Evolutionary conservation across 2,888 invertebrate species (phyloP), one percentile per base, ranked within the genome.

Genomic region (Clepsis dumicolana): DNA sequence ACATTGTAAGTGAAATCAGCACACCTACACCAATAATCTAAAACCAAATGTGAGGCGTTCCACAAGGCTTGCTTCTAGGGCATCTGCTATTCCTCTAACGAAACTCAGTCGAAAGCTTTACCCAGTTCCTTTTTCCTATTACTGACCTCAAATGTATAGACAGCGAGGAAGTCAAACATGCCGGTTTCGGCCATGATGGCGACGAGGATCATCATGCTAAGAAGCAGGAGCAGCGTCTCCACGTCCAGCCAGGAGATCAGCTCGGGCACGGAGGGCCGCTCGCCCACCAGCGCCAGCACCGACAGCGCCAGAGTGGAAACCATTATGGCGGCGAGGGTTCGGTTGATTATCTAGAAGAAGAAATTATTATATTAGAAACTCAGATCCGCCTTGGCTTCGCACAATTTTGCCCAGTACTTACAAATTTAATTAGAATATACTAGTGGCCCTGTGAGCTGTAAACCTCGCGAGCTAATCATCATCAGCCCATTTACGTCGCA

Each of bases 141-240:
- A 52, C 84, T 85, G 83, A 97, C 97, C 91, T 96, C 95, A 79
- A 96, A 97, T 14, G 97, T 96, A 71, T 95, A 91, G 0, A 97
- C 96, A 4, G 98, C 97, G 53, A 97, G 87, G 82, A 96, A 98
- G 86, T 98, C 98, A 77, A 98, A 98, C 79, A 98, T 94, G 2
- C 98, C 98, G 0, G 98, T 98, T 82, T 98, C 98, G 0, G 97
- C 96, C 72, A 98, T 94, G 69, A 98, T 96, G 1, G 97, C 96
- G 0, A 98, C 97, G 18, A 98, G 89, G 0, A 97, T 94, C 98
- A 98, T 98, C 98, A 98, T 98, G 41, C 97, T 96, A 85, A 97
- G 97, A 0, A 98, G 91, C 24, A 98, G 83, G n/a, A 97, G 91
- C 1, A 97, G 83, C 0, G 97, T 96, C 80, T 97, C 97, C 75